Evolutionary conservation across 1,140 invertebrate species (phyloP), one percentile per base, ranked within the genome.

Genomic region (Berghia stephanieae): DNA sequence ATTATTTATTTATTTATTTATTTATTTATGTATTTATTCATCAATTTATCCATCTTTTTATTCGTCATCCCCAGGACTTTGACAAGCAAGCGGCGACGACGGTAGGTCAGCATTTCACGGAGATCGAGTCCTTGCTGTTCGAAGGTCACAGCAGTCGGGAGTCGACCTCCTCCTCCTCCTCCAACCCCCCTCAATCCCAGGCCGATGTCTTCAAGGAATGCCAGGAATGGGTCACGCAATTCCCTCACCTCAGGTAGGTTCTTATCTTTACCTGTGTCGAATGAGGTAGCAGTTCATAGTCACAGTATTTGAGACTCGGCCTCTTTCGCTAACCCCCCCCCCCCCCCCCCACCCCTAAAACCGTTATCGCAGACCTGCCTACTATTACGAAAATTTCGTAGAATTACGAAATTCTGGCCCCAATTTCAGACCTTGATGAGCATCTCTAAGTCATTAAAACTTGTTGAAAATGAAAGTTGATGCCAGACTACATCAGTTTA

Each of bases 161-260:
- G 78, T 44, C 49, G 46, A 79, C n/a, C n/a, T n/a, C n/a, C n/a
- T n/a, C n/a, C n/a, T n/a, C n/a, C n/a, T n/a, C n/a, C n/a, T n/a
- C n/a, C n/a, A n/a, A n/a, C n/a, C n/a, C n/a, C n/a, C n/a, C n/a
- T n/a, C n/a, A n/a, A n/a, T 78, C 78, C 18, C 81, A 80, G 43
- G 79, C 83, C 18, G 75, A 83, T 49, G 81, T 84, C 27, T 75
- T 76, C 38, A 82, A 81, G 71, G 86, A 87, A 77, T 87, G 86
- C 67, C 81, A 84, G 76, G 85, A 87, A 80, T 87, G 86, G 86
- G 79, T 71, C 40, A 77, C 79, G 16, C 82, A 83, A 46, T 87
- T 87, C 80, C 84, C 83, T 36, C 85, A 87, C 80, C 80, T 87
- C 82, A 82, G 86, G 86, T 87, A 75, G 73, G 76, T 42, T 24